Base-by-base conservation (phyloP, 35 echinoderm and acorn worm genomes). In the Apostichopus californicus region DNA sequence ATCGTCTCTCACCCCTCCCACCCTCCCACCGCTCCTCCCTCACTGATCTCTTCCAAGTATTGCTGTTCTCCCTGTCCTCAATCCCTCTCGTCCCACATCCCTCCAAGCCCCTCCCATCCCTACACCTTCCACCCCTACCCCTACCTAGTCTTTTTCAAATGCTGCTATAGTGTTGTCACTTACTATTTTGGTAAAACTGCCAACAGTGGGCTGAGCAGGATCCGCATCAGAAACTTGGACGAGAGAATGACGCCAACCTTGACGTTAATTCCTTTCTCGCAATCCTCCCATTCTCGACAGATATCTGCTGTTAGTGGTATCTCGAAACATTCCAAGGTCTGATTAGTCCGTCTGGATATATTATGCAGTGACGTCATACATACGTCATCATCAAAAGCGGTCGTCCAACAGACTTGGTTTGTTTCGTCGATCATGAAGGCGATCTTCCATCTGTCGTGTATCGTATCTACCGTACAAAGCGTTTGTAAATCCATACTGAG, bases 161-260 rank as follows among this genome's bases (percentile, higher is more conserved):
- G 58, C 12, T 61, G 58, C 12, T 9, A 25, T 25, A 61, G 58
- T 61, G 58, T 9, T 61, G 2, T 61, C 6, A 75, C 71, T 75
- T 75, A 75, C 71, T 75, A 75, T 4, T 75, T 75, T 75, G 71
- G 71, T 75, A 75, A n/a, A n/a, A 75, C 71, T 2, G 71, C n/a
- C 71, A 75, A 75, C 71, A 22, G 11, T 18, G 21, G 15, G 71
- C 71, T 75, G 13, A 75, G 17, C 20, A 75, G 0, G 11, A 75
- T 6, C 71, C 71, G 11, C 71, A 75, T 75, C 17, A 75, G 13
- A n/a, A 75, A 75, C 17, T 75, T 75, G 71, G 71, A 75, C 17
- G 71, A 75, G 6, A 75, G 71, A 75, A 75, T 75, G 17, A 75
- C 17, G n/a, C 71, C 71, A n/a, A 75, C 20, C n/a, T 22, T 13